Conservation (phyloP, 2,797 vertebrate species). For the Adrianichthys oophorus region DNA sequence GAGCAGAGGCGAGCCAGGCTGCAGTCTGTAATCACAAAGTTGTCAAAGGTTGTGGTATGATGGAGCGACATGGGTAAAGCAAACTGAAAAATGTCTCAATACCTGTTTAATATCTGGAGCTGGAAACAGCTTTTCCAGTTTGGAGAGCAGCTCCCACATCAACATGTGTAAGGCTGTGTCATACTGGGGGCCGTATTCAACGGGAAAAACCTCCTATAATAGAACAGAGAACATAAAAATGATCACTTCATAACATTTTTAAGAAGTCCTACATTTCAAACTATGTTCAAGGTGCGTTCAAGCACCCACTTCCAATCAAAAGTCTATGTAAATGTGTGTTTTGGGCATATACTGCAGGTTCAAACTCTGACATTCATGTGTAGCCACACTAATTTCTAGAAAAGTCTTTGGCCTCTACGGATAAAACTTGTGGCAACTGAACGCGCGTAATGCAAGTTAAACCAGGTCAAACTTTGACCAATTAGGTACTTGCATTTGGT, state of each 20-base stretch:
- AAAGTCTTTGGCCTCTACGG: no score
- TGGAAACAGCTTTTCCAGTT: constrained; percentile 79
- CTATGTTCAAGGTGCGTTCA: no score
- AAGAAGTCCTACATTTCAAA: no score
- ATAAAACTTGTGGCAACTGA: no score
- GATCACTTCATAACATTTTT: neutral
- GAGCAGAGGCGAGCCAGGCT: constrained; percentile 67
- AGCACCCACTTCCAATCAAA: no score
- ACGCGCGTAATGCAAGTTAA: no score
- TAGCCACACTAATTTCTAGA: no score
- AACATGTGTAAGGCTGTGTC: constrained; percentile 78
- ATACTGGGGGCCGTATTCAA: constrained; percentile 81
- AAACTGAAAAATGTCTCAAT: constrained; percentile 1
- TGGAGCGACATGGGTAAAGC: neutral
- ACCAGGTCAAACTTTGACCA: no score
- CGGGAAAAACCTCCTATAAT: constrained; percentile 80
- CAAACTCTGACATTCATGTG: no score
- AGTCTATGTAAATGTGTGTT: no score
- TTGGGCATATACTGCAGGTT: no score
- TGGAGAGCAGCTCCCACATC: constrained; percentile 82
- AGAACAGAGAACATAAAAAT: neutral
- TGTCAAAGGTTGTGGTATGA: neutral
- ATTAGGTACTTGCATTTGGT: no score
- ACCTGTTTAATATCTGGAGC: constrained; percentile 80
- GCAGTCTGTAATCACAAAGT: constrained; percentile 60